Percentiles rank a stretch among this genome's conserved stretches.
Evolutionary conservation across 23 tunicate genomes (phyloP).

Genomic region (Pegea sp.): DNA sequence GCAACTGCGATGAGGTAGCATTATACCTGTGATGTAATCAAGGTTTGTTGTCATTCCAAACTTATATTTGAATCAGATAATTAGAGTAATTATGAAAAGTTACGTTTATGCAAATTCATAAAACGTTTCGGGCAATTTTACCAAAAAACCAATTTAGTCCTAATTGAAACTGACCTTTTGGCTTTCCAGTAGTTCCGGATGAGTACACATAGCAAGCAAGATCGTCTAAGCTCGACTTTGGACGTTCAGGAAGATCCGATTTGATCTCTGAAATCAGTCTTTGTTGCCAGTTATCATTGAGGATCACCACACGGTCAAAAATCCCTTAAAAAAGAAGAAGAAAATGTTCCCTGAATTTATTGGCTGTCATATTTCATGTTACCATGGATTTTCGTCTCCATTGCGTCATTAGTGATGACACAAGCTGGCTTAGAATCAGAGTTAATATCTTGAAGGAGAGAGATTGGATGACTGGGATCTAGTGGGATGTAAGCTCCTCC

Average conservation of each 20-base stretch:
- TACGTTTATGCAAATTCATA: neutral
- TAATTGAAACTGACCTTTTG: constrained; percentile 35
- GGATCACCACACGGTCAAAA: constrained; percentile 9
- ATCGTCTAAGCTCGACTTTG: constrained; percentile 22
- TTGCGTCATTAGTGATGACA: constrained; percentile 21
- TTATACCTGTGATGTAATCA: constrained; percentile 35
- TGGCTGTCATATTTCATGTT: neutral
- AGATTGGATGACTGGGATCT: constrained; percentile 50
- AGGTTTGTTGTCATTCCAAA: neutral
- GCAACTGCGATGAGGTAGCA: constrained; percentile 70
- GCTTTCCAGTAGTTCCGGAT: constrained; percentile 93
- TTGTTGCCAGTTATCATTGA: constrained; percentile 22
- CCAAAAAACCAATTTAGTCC: no score
- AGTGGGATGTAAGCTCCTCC: constrained; percentile 87
- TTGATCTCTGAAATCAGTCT: constrained; percentile 3
- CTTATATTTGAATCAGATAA: neutral
- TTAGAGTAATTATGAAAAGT: neutral
- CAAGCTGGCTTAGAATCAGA: constrained; percentile 56
- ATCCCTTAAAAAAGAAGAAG: neutral
- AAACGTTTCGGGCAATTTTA: neutral
- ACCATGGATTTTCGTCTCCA: constrained; percentile 10
- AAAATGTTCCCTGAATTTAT: neutral
- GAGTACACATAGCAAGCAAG: constrained; percentile 65
- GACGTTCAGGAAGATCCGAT: neutral
- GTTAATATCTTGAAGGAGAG: constrained; percentile 40